Conservation (phyloP, 2,888 invertebrate species). For the Polylopha cassiicola region DNA sequence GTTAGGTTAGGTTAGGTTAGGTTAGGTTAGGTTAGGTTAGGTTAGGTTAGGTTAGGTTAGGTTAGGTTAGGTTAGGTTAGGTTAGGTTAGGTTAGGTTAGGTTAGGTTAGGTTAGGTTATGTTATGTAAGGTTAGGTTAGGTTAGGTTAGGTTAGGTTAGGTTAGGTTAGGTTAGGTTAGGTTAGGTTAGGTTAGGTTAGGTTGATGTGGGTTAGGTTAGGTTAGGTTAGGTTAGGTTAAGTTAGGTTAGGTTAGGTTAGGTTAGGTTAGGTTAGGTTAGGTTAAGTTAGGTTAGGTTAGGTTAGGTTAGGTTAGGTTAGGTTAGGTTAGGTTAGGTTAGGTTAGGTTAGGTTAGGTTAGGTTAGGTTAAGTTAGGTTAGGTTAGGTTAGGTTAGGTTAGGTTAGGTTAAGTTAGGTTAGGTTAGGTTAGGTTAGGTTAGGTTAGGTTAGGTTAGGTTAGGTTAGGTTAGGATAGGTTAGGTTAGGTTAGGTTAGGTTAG, state of each 20-base stretch:
- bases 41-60: conserved; percentile 18
- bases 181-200: conserved; percentile 17
- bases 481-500: conserved; percentile 12
- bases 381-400: conserved; percentile 7
- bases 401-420: conserved; percentile 22
- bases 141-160: conserved; percentile 22
- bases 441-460: conserved; percentile 21
- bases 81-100: conserved; percentile 22
- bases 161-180: conserved; percentile 22
- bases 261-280: conserved; percentile 2
- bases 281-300: background rate
- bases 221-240: conserved; percentile 9
- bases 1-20: conserved; percentile 5
- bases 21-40: conserved; percentile 15
- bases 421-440: conserved; percentile 24
- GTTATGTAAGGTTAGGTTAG: conserved; percentile 11
- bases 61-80: conserved; percentile 22
- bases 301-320: conserved; percentile 2
- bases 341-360: conserved; percentile 1
- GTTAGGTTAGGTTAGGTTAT: conserved; percentile 14
- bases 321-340: background rate
- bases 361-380: conserved; percentile 1
- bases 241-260: conserved; percentile 13
- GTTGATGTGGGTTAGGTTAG: conserved; percentile 2
- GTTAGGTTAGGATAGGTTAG: conserved; percentile 10